Percentiles rank a stretch among this genome's conserved stretches.
phyloP scores from a whole-genome alignment of 2,888 invertebrate genomes.

The Vannuccia rotundouncinata region DNA sequence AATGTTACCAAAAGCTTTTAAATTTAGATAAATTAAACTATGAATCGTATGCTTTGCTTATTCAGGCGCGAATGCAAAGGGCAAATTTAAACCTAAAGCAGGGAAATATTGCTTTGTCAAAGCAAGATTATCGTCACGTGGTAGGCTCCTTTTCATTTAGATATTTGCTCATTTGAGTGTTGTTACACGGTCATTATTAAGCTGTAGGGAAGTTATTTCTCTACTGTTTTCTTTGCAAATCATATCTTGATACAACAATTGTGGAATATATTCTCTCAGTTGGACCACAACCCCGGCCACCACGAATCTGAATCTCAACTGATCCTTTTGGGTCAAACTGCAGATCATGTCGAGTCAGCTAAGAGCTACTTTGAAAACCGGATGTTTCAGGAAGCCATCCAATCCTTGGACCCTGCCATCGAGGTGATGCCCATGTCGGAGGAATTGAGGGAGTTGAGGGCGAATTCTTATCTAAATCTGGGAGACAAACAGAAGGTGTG shows the following conservation, averaged over 20 bases:
- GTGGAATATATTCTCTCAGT: too few relatives aligned
- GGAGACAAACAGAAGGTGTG: conserved; percentile 43
- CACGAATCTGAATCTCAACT: conserved; percentile 69
- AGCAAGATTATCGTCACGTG: conserved; percentile 73
- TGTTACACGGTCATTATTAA: too few relatives aligned
- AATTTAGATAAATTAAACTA: too few relatives aligned
- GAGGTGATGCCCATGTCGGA: conserved; percentile 78
- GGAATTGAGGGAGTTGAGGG: conserved; percentile 72
- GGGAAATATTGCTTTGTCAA: conserved; percentile 74
- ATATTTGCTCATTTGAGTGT: too few relatives aligned
- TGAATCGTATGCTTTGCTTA: too few relatives aligned
- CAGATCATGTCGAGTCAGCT: conserved; percentile 52
- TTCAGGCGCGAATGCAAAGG: conserved; percentile 67
- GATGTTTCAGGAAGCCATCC: conserved; percentile 64
- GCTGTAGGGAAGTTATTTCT: too few relatives aligned
- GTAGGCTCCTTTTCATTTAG: conserved; percentile 63
- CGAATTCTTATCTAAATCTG: conserved; percentile 70
- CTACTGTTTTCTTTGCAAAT: too few relatives aligned
- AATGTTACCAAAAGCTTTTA: too few relatives aligned
- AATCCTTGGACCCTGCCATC: conserved; percentile 64
- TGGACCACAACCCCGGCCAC: conserved; percentile 58
- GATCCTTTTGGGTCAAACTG: conserved; percentile 46
- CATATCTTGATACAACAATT: too few relatives aligned
- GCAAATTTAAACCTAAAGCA: conserved; percentile 81
- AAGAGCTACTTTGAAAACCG: conserved; percentile 63